These are phyloP conservation scores for Drosophila suzukii DNA, from an alignment of 1,140 invertebrate species.

Conservation along the genomic window DNA sequence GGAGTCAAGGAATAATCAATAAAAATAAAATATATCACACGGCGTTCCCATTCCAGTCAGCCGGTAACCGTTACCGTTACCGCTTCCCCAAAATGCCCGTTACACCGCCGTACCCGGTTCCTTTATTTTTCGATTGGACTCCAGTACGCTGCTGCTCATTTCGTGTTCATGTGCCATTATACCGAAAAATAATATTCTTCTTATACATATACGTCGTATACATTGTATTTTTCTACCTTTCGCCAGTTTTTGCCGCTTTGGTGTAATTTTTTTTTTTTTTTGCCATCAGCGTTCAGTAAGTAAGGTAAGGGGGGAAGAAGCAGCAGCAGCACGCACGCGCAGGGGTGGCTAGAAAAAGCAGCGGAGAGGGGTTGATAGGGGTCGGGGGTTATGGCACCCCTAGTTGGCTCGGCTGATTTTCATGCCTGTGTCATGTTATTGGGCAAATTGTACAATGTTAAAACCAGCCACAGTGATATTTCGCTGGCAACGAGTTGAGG, in stretches of 20 bases:
- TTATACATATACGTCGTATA: slow-evolving; percentile 10
- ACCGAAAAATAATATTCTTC: slow-evolving; percentile 79
- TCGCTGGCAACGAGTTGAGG: slow-evolving; percentile 4
- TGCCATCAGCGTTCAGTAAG: slow-evolving; percentile 67
- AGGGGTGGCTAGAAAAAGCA: slow-evolving; percentile 49
- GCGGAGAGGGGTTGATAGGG: neutral
- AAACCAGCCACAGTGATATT: slow-evolving; percentile 39
- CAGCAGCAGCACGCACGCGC: slow-evolving; percentile 65
- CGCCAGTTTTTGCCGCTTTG: slow-evolving; percentile 63
- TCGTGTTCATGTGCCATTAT: slow-evolving; percentile 82
- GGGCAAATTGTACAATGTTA: slow-evolving; percentile 80
- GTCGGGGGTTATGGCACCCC: slow-evolving; percentile 50
- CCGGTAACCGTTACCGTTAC: slow-evolving; percentile 17
- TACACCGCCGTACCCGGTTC: slow-evolving; percentile 12
- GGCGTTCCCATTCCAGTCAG: slow-evolving; percentile 32
- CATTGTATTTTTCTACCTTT: slow-evolving; percentile 43
- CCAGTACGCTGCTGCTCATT: slow-evolving; percentile 67
- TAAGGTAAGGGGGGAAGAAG: slow-evolving; percentile 49
- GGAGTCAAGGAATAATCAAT: slow-evolving; percentile 74
- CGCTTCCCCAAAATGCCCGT: slow-evolving; percentile 17
- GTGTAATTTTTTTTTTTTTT: slow-evolving; percentile 58
- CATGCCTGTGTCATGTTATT: slow-evolving; percentile 77
- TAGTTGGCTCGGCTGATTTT: slow-evolving; percentile 68
- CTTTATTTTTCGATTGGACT: slow-evolving; percentile 9
- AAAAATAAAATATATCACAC: slow-evolving; percentile 83